phyloP scores from a whole-genome alignment of 2,888 invertebrate species.

The Loripinus fragilis region DNA sequence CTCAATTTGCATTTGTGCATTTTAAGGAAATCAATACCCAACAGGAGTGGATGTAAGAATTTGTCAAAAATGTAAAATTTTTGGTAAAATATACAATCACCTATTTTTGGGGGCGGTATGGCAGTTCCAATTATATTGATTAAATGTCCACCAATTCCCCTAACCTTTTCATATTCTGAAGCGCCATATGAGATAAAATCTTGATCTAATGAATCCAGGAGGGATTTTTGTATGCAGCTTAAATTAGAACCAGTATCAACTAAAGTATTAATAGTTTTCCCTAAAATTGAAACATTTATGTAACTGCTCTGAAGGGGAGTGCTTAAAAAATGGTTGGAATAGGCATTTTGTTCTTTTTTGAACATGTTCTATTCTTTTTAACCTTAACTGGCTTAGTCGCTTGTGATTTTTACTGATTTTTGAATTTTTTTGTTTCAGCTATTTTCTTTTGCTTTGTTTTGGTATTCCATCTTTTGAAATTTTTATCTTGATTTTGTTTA shows the following conservation, averaged over 20 bases:
- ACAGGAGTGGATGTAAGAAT: slow-evolving; percentile 31
- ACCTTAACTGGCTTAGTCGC: too few relatives aligned
- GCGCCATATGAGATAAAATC: neutral
- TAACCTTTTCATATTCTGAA: slow-evolving; percentile 17
- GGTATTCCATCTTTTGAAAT: neutral
- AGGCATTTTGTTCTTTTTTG: neutral
- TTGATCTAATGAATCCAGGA: slow-evolving; percentile 14
- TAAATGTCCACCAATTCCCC: slow-evolving; percentile 31
- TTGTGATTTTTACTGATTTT: neutral
- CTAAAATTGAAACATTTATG: slow-evolving; percentile 6
- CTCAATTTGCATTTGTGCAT: slow-evolving; percentile 30
- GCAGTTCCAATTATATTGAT: slow-evolving; percentile 24
- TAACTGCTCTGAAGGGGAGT: slow-evolving; percentile 16
- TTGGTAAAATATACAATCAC: slow-evolving; percentile 14
- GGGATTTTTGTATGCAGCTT: slow-evolving; percentile 36
- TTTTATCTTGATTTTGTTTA: neutral
- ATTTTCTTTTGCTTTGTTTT: neutral
- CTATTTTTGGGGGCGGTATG: slow-evolving; percentile 12
- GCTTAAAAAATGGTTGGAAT: neutral
- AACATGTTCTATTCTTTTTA: neutral
- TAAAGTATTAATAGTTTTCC: slow-evolving; percentile 4
- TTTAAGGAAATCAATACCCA: slow-evolving; percentile 39
- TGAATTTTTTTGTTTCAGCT: neutral
- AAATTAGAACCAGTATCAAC: slow-evolving; percentile 25
- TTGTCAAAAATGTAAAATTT: slow-evolving; percentile 38